These are phyloP conservation scores for Aromia moschata DNA, from an alignment of 2,888 invertebrate genomes.

Conservation along the genomic window DNA sequence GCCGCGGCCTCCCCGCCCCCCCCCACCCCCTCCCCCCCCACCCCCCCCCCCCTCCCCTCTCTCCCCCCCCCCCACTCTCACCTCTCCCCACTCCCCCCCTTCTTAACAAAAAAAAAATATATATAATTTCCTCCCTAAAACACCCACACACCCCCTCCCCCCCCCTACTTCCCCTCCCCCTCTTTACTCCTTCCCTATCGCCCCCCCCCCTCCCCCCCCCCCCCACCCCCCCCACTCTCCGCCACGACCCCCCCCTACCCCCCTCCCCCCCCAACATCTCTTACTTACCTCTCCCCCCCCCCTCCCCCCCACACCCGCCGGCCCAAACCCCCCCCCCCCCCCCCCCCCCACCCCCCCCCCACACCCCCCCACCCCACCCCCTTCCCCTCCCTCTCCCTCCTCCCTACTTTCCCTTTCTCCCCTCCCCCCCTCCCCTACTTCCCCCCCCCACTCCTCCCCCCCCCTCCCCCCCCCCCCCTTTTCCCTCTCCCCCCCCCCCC, in stretches of 20 bases:
- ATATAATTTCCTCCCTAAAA: neutral
- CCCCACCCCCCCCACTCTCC: neutral
- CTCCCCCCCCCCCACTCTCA: neutral
- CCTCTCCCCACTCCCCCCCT: neutral
- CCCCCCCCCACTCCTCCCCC: neutral
- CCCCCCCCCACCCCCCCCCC: no score
- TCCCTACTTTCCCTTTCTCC: neutral
- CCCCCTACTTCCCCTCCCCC: neutral
- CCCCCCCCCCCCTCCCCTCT: neutral
- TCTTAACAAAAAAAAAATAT: neutral
- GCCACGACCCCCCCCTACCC: neutral
- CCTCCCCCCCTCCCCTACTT: neutral
- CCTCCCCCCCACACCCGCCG: neutral
- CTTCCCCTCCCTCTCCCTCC: neutral
- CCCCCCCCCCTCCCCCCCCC: no score
- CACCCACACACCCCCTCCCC: neutral
- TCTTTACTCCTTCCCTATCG: neutral
- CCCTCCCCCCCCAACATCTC: neutral
- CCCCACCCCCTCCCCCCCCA: neutral
- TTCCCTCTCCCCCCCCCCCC: neutral
- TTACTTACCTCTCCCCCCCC: neutral
- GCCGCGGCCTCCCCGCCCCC: no score
- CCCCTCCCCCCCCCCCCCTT: neutral
- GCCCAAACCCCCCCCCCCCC: no score
- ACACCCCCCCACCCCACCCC: neutral